Conservation (phyloP, 2,797 vertebrate species). For the Carcharodon carcharias region DNA sequence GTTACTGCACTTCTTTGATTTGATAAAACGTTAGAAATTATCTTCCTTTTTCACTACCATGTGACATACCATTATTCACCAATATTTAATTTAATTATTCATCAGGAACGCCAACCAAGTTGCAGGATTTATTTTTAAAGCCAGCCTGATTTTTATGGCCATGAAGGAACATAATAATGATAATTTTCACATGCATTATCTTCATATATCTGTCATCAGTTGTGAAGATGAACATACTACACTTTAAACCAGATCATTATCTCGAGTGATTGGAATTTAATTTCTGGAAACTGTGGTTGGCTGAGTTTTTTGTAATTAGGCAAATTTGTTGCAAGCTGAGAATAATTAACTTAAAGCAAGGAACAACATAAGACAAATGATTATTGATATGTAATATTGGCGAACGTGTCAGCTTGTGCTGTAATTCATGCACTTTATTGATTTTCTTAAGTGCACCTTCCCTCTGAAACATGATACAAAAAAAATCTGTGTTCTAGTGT, state of each 20-base stretch:
- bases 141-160: not conserved
- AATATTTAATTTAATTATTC: slow-evolving; percentile 39
- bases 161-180: not conserved
- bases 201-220: not conserved
- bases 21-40: slow-evolving; percentile 40
- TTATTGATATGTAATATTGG: slow-evolving; percentile 41
- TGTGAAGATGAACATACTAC: not conserved
- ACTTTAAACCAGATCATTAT: slow-evolving; percentile 49
- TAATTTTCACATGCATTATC: slow-evolving; percentile 22
- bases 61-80: slow-evolving; percentile 46
- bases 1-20: slow-evolving; percentile 37
- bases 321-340: slow-evolving; percentile 50
- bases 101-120: slow-evolving; percentile 39
- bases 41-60: slow-evolving; percentile 40
- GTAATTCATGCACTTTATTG: not conserved
- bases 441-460: not conserved
- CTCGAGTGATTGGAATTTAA: slow-evolving; percentile 59
- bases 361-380: slow-evolving; percentile 49
- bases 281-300: slow-evolving; percentile 50
- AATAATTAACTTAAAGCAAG: slow-evolving; percentile 54
- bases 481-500: not conserved
- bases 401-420: not conserved
- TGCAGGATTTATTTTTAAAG: slow-evolving; percentile 16
- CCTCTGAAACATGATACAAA: not conserved
- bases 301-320: slow-evolving; percentile 52